Base-by-base conservation (phyloP, 2,113 vertebrate species). In the Salvelinus namaycush region DNA sequence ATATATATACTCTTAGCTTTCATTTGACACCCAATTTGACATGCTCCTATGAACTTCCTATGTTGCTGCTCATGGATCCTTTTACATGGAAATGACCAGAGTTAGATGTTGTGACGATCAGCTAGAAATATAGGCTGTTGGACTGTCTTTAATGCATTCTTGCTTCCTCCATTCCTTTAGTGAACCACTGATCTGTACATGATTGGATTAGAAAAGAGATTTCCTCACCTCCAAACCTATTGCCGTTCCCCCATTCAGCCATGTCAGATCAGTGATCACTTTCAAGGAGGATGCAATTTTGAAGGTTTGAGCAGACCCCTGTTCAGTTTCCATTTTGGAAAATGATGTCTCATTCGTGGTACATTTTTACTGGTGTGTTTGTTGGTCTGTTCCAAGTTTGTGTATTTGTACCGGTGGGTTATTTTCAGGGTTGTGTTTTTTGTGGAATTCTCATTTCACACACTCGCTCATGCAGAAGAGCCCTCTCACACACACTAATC, bases 401-500 rank as follows among this genome's bases (percentile, higher is more conserved):
- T 74, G 65, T 49, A 75, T 75, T 81, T 81, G 22, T 68, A 82
- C 76, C 74, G 68, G 54, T 13, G 8, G 31, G 68, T 85, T 79
- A 76, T 77, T 81, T 75, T 73, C 84, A 82, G 70, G 26, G 65
- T 49, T 79, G 80, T 59, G 27, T 81, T 83, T 85, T 85, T 29
- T 77, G 72, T 76, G 86, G 83, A 24, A 24, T 84, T 78, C n/a
- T 66, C 13, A 12, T 81, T 86, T 81, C 60, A 75, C 74, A 18
- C 68, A 44, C 29, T 57, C 54, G 27, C 54, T 22, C 39, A 73
- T 24, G 59, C 77, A 67, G 62, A 75, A 49, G 22, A 12, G 20
- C 72, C 75, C 24, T 31, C n/a, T 29, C 27, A 29, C 68, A 54
- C 73, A 68, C 54, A 16, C 73, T 54, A 81, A 60, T 88, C 76